Conservation (phyloP, 1,140 invertebrate species). For the Panulirus ornatus region DNA sequence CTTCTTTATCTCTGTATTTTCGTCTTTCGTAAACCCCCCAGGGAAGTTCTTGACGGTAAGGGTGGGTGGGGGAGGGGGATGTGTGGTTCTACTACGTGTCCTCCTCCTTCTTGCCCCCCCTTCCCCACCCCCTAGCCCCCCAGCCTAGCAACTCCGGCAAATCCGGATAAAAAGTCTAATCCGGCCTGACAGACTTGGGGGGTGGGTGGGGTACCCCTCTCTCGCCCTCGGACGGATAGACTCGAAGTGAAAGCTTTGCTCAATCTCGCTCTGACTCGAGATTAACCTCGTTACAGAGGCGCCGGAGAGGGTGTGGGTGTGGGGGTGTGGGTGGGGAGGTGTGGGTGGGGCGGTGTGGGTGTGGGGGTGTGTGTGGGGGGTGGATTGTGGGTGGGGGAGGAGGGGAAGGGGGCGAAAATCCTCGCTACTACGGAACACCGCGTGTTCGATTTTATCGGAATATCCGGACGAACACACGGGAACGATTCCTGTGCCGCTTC, state of each 20-base stretch:
- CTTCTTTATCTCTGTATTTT: too few relatives aligned
- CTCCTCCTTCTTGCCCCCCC: too few relatives aligned
- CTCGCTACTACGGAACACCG: not conserved
- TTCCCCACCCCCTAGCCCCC: too few relatives aligned
- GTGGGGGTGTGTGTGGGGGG: not conserved
- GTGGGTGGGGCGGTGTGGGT: too few relatives aligned
- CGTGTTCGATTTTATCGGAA: slow-evolving; percentile 12
- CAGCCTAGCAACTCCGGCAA: not conserved
- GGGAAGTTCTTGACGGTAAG: not conserved
- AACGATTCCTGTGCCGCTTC: not conserved
- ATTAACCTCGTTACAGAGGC: not conserved
- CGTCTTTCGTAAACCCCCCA: too few relatives aligned
- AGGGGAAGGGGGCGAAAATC: not conserved
- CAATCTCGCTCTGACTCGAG: not conserved
- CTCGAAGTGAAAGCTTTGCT: not conserved
- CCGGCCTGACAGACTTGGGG: not conserved
- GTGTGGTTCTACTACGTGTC: too few relatives aligned
- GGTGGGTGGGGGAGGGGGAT: not conserved
- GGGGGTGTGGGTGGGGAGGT: too few relatives aligned
- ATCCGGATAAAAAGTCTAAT: not conserved
- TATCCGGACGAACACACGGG: not conserved
- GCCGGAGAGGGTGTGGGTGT: not conserved
- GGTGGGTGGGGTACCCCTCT: too few relatives aligned
- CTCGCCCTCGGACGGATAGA: not conserved
- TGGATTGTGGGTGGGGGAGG: not conserved